Base-by-base conservation (phyloP, 2,888 invertebrate species). In the Meandrusa payeni region DNA sequence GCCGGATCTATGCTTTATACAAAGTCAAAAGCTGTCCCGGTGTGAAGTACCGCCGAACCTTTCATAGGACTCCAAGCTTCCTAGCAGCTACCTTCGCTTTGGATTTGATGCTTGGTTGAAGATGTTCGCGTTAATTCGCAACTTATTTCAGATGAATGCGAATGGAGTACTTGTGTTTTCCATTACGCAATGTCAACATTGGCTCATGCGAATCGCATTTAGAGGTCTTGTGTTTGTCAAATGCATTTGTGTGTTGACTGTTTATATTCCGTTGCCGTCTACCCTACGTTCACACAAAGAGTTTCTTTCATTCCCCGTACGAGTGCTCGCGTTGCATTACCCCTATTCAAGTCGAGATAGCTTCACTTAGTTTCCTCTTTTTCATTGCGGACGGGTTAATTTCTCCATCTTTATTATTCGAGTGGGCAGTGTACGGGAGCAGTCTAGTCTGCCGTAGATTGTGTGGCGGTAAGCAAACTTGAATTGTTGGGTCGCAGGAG, bases 191-290 rank as follows among this genome's bases (percentile, higher is more conserved):
- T 72, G 76, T 67, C 64, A 79, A 79, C 77, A 74, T 63, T 64
- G 63, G 63, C 71, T 65, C 74, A 73, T 67, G 69, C 63, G 65
- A 73, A 62, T 71, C 64, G 69, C 71, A 76, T 76, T 75, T 85
- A 77, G 79, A 80, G 75, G 72, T 69, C 64, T 67, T 75, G 67
- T 86, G 86, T 87, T 87, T 80, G 83, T 83, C 87, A 71, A 87
- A 76, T 77, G 77, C 83, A 82, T 87, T 87, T 87, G 82, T 87
- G 85, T 87, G 87, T 87, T 87, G 87, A 87, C 87, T 79, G 83
- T 87, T 87, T 87, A 78, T 85, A 87, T 87, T 87, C 83, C 76
- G 83, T 85, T 85, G 82, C 83, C 86, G 78, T 85, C 82, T 76
- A 78, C 87, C 85, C 86, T 81, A 82, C 77, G 76, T 79, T 76